phyloP scores from a whole-genome alignment of 2,888 invertebrate species.

The Dasypolia templi region DNA sequence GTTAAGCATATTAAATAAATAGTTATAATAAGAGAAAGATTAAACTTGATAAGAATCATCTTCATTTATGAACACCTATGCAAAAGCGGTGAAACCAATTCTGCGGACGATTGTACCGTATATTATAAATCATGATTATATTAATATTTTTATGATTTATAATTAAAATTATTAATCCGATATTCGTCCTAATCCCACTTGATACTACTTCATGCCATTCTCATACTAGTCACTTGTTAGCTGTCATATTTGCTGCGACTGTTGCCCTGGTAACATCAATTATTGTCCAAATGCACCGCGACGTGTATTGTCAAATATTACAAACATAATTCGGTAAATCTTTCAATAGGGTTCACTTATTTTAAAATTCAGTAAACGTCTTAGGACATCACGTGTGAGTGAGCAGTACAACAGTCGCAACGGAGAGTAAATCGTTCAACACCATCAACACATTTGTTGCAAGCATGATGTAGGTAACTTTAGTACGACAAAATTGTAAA shows the following conservation, averaged over 20 bases:
- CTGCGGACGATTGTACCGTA: conserved; percentile 71
- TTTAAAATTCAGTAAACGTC: conserved; percentile 21
- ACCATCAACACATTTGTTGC: conserved; percentile 83
- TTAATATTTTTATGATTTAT: too few relatives aligned
- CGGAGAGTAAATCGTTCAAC: conserved; percentile 76
- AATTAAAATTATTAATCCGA: conserved; percentile 72
- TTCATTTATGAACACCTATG: conserved; percentile 44
- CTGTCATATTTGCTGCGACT: conserved; percentile 71
- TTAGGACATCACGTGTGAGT: conserved; percentile 9
- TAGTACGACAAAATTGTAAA: conserved; percentile 90
- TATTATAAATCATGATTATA: too few relatives aligned
- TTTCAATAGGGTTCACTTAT: conserved; percentile 41
- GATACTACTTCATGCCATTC: conserved; percentile 75
- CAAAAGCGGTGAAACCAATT: conserved; percentile 70
- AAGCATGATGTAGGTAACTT: conserved; percentile 86
- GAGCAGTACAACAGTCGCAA: conserved; percentile 71
- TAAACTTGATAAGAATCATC: conserved; percentile 37
- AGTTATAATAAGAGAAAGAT: conserved; percentile 41
- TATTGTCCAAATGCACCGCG: conserved; percentile 31
- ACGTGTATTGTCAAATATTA: conserved; percentile 33
- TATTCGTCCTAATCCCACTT: conserved; percentile 77
- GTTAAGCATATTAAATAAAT: conserved; percentile 44
- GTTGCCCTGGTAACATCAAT: conserved; percentile 65
- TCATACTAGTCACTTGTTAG: conserved; percentile 79
- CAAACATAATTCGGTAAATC: conserved; percentile 35